Evolutionary conservation across 2,888 invertebrate genomes (phyloP).

Genomic region (Aethes cnicana): DNA sequence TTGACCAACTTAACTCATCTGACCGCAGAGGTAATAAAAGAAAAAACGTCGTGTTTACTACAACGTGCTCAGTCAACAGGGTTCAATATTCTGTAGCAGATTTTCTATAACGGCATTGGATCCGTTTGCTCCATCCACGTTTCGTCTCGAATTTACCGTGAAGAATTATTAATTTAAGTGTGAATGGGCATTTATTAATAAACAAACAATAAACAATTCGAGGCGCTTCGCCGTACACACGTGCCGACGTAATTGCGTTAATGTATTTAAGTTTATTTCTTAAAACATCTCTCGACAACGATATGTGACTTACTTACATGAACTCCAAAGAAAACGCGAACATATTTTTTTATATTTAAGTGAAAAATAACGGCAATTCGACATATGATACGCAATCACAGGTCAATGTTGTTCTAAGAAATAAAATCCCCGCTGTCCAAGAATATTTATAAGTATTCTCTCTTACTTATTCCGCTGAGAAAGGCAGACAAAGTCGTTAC

Average conservation of each 20-base stretch:
- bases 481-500: neutral
- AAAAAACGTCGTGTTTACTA: conserved; percentile 20
- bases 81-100: conserved; percentile 35
- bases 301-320: too few relatives aligned
- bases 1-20: conserved; percentile 33
- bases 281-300: too few relatives aligned
- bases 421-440: too few relatives aligned
- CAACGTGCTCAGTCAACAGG: conserved; percentile 33
- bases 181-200: conserved; percentile 31
- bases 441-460: too few relatives aligned
- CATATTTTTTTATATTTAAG: too few relatives aligned
- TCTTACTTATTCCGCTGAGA: too few relatives aligned
- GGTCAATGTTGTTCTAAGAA: too few relatives aligned
- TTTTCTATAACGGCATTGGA: conserved; percentile 34
- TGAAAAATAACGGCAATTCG: too few relatives aligned
- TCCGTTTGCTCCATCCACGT: conserved; percentile 53
- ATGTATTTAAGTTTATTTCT: too few relatives aligned
- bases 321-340: too few relatives aligned
- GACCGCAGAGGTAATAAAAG: conserved; percentile 22
- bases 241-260: conserved; percentile 15
- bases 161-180: conserved; percentile 51
- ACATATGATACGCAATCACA: too few relatives aligned
- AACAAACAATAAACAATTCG: conserved; percentile 34
- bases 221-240: conserved; percentile 31
- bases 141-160: conserved; percentile 60